Evolutionary conservation across 2,113 vertebrate species (phyloP), one percentile per base, ranked within the genome.

Genomic region (Zosterops japonicus): DNA sequence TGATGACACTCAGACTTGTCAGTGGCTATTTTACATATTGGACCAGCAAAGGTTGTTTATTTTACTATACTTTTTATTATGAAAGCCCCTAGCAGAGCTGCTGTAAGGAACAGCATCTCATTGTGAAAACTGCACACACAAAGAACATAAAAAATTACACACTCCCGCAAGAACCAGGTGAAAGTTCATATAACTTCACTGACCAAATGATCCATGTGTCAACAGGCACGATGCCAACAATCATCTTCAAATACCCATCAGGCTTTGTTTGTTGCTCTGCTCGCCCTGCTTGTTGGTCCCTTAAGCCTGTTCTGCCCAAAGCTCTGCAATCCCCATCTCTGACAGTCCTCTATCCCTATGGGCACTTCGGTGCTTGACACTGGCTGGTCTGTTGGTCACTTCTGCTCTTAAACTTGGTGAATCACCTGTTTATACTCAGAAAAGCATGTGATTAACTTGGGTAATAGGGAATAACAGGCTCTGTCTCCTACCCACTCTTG

Each of bases 331-430:
- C 14, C 19, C 24, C 35, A 47, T 11, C 24, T 36, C 63, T 41
- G n/a, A 27, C 4, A 24, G 12, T 10, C n/a, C 72, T 89, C 56
- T 72, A n/a, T 39, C 59, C 67, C 14, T 15, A 7, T 8, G 47
- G 36, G 57, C 20, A 14, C 35, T 74, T 59, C 0, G 0, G 31
- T 5, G 1, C 33, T 68, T 27, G 46, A 68, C 9, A 18, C 31
- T 41, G 17, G 7, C 27, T 59, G 50, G 24, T 83, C 47, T 59
- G 10, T 22, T 68, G 35, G 29, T 84, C 69, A 59, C 31, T 74
- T 64, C 47, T 16, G 8, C 22, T 53, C 70, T 69, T n/a, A 56
- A 85, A 64, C 14, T 61, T 3, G 2, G n/a, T 60, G 49, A 83
- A 55, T 27, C 56, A 49, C 47, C 47, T 18, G 4, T 64, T 80